Conservation (phyloP, 2,888 invertebrate species). For the Hymenopus coronatus region DNA sequence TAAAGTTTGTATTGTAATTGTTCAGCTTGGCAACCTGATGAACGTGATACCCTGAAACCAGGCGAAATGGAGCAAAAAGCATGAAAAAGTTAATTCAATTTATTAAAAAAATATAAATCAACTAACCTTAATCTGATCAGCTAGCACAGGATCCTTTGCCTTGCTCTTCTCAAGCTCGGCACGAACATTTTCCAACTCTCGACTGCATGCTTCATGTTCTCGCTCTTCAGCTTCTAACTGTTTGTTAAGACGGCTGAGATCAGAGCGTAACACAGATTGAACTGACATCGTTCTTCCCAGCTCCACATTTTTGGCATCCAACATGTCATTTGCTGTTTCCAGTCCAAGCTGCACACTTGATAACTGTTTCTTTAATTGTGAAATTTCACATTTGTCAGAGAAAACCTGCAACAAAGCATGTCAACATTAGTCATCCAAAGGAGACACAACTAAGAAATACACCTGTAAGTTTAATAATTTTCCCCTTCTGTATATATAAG, state of each 20-base stretch:
- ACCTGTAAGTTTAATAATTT: too few relatives aligned
- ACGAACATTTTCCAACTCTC: conserved; percentile 23
- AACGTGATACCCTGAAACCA: too few relatives aligned
- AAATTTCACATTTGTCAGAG: conserved; percentile 34
- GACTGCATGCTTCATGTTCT: conserved; percentile 31
- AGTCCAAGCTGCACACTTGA: conserved; percentile 34
- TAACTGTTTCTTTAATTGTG: conserved; percentile 34
- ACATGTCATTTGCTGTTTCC: conserved; percentile 34
- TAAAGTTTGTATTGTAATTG: too few relatives aligned
- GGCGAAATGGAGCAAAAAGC: too few relatives aligned
- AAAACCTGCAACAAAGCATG: conserved; percentile 30
- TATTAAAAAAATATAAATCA: too few relatives aligned
- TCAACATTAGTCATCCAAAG: too few relatives aligned
- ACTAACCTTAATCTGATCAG: conserved; percentile 33
- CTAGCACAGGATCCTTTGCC: conserved; percentile 29
- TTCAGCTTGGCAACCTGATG: too few relatives aligned
- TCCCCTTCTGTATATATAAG: too few relatives aligned
- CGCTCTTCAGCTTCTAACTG: conserved; percentile 33
- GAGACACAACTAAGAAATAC: too few relatives aligned
- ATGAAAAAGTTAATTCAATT: background rate
- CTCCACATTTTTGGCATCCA: conserved; percentile 35
- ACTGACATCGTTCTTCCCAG: conserved; percentile 31
- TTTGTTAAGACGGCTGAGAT: conserved; percentile 27
- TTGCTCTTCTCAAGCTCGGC: conserved; percentile 32
- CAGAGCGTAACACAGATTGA: conserved; percentile 28